Conservation (phyloP, 2,888 invertebrate genomes). For the Pseudoips prasinana region DNA sequence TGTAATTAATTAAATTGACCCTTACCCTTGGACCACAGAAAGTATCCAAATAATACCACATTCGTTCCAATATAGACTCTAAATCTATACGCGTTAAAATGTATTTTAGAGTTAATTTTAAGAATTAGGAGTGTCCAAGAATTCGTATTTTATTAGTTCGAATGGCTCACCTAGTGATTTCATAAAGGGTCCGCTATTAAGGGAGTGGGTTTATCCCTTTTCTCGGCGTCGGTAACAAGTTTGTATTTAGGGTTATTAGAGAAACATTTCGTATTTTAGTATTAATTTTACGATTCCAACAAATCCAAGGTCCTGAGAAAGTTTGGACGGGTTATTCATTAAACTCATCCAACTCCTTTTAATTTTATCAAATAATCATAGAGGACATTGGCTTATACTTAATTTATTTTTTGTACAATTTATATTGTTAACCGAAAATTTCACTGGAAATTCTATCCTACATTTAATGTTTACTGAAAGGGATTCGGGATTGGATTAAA, state of each 20-base stretch:
- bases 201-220: slow-evolving; percentile 50
- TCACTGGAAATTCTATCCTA: too few relatives aligned
- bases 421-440: too few relatives aligned
- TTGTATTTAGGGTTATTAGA: slow-evolving; percentile 45
- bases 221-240: slow-evolving; percentile 42
- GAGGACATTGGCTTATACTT: too few relatives aligned
- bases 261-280: slow-evolving; percentile 31
- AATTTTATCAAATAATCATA: too few relatives aligned
- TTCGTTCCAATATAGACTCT: slow-evolving; percentile 47
- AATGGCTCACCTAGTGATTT: slow-evolving; percentile 58
- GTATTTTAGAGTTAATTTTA: slow-evolving; percentile 30
- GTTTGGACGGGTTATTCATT: slow-evolving; percentile 15
- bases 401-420: too few relatives aligned
- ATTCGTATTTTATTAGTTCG: slow-evolving; percentile 60
- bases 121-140: slow-evolving; percentile 52
- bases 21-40: slow-evolving; percentile 54
- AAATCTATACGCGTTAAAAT: slow-evolving; percentile 37
- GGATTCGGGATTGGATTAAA: too few relatives aligned
- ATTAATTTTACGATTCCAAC: slow-evolving; percentile 25
- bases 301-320: slow-evolving; percentile 19
- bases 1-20: slow-evolving; percentile 73
- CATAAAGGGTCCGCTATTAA: slow-evolving; percentile 55
- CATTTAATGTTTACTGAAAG: too few relatives aligned
- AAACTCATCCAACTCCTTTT: too few relatives aligned
- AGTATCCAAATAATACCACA: slow-evolving; percentile 38